Evolutionary conservation across 2,888 invertebrate species (phyloP).

Genomic region (Saturnia japonica): DNA sequence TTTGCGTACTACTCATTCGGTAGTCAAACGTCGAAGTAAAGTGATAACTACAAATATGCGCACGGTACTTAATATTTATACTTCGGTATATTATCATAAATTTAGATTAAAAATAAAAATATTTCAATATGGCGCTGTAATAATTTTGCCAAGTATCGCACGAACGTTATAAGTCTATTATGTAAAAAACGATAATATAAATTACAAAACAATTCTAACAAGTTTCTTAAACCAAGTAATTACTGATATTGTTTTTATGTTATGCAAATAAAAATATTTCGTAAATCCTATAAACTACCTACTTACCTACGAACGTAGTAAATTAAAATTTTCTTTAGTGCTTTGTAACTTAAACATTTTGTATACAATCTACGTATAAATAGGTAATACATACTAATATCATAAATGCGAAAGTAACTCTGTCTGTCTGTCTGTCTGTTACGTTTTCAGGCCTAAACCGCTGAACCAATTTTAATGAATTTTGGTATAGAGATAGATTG

Average conservation of each 20-base stretch:
- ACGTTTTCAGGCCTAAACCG: no score
- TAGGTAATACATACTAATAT: no score
- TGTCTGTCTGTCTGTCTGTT: no score
- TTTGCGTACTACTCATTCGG: neutral
- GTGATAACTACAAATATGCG: neutral
- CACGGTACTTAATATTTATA: neutral
- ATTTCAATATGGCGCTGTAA: neutral
- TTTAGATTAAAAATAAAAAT: neutral
- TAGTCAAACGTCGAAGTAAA: neutral
- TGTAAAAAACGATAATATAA: neutral
- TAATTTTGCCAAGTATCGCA: conserved; percentile 1
- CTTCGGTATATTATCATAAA: neutral
- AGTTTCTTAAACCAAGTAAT: neutral
- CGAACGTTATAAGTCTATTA: neutral
- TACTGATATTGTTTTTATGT: neutral
- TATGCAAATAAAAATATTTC: conserved; percentile 4
- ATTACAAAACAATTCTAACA: neutral
- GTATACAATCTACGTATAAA: no score
- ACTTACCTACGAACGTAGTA: no score
- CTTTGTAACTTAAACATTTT: no score
- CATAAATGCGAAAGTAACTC: no score
- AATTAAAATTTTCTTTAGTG: no score
- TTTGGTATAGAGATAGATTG: no score
- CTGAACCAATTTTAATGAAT: no score
- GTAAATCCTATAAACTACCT: neutral